Evolutionary conservation across 2,797 vertebrate genomes (phyloP).

Genomic region (Bradypodion ventrale): DNA sequence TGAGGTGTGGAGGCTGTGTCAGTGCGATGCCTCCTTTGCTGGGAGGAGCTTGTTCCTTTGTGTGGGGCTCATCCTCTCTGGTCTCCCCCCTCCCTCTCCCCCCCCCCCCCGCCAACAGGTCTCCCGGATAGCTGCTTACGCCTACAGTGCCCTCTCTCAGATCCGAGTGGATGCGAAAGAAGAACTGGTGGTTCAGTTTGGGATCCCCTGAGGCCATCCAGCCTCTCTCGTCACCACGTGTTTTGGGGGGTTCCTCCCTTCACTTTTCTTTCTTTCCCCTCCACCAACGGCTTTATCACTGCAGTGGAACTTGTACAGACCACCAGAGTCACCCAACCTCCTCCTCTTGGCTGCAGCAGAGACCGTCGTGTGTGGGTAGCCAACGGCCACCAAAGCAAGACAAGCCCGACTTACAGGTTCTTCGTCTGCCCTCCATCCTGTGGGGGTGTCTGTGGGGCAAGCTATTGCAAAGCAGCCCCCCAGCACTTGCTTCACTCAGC

Average conservation of each 20-base stretch:
- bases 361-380: accelerated
- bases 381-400: accelerated
- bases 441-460: not conserved
- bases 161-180: slow-evolving; percentile 97
- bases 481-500: not conserved
- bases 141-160: slow-evolving; percentile 96
- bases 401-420: too few species aligned
- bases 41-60: not conserved
- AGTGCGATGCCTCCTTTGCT: too few species aligned
- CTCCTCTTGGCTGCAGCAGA: slow-evolving; percentile 56
- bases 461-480: slow-evolving; percentile 12
- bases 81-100: not conserved
- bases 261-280: slow-evolving; percentile 51
- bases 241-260: slow-evolving; percentile 21
- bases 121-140: slow-evolving; percentile 94
- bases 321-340: slow-evolving; percentile 10
- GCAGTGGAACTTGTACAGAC: slow-evolving; percentile 61
- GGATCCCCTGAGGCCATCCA: slow-evolving; percentile 85
- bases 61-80: not conserved
- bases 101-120: slow-evolving; percentile 75
- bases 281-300: slow-evolving; percentile 49
- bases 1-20: too few species aligned
- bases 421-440: accelerated
- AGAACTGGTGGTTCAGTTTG: slow-evolving; percentile 97
- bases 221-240: slow-evolving; percentile 41